These are phyloP conservation scores for Sycobia sp. DNA, from an alignment of 1,140 invertebrate species.

Conservation along the genomic window DNA sequence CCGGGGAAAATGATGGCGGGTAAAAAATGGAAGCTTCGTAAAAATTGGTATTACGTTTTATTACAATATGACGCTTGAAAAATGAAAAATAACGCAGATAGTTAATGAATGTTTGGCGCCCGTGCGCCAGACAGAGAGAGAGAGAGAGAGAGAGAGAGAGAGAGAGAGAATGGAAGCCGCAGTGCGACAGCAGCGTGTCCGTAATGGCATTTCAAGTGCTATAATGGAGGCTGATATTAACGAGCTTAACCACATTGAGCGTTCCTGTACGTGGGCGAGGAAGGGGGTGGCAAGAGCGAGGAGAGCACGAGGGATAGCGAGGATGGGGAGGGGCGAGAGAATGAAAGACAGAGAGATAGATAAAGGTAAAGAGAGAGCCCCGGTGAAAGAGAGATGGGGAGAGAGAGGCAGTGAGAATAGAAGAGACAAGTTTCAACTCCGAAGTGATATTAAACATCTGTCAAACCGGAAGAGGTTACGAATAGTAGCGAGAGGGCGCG, in stretches of 20 bases:
- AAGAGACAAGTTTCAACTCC: constrained; percentile 38
- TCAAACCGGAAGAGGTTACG: constrained; percentile 41
- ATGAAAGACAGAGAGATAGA: constrained; percentile 14
- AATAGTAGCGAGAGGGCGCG: neutral
- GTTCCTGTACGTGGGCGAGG: no score
- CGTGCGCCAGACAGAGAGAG: neutral
- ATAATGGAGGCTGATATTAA: constrained; percentile 34
- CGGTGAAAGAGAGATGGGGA: no score
- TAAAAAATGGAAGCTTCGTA: no score
- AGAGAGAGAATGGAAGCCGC: constrained; percentile 5
- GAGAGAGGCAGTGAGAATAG: no score
- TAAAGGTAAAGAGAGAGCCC: no score
- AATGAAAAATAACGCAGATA: no score
- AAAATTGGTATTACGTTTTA: no score
- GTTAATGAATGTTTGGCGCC: no score
- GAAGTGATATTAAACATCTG: constrained; percentile 50
- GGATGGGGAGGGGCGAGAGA: constrained; percentile 2
- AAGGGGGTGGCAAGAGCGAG: neutral
- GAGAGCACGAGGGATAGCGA: neutral
- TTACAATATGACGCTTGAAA: no score
- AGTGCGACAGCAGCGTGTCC: constrained; percentile 1
- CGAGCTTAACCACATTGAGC: constrained; percentile 23
- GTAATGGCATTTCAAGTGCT: constrained; percentile 32
- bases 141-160: neutral
- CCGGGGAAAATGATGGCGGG: no score